Evolutionary conservation across 2,113 vertebrate species (phyloP).

Genomic region (Clarias batrachus): DNA sequence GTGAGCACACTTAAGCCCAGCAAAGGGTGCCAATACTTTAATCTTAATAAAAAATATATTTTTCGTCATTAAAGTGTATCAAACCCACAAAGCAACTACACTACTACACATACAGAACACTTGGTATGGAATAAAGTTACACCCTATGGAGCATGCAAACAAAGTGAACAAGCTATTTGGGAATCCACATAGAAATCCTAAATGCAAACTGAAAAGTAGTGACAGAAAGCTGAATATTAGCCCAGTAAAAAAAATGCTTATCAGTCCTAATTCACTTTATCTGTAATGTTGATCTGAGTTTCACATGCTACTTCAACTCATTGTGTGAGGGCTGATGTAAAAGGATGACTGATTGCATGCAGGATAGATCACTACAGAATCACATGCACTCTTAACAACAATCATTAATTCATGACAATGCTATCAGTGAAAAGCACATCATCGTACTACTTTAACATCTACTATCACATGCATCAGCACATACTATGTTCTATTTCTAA

Average conservation of each 20-base stretch:
- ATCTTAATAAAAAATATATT: not conserved
- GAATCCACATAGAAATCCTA: not conserved
- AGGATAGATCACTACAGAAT: not conserved
- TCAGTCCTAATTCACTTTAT: not conserved
- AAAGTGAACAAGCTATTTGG: not conserved
- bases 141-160: not conserved
- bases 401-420: not conserved
- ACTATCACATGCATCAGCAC: not conserved
- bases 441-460: not conserved
- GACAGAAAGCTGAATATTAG: not conserved
- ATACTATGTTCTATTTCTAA: not conserved
- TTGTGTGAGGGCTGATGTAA: not conserved
- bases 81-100: not conserved
- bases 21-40: not conserved
- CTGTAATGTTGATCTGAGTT: not conserved
- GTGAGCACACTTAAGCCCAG: not conserved
- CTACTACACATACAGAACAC: not conserved
- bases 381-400: not conserved
- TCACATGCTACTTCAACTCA: too few species aligned
- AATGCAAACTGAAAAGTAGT: not conserved
- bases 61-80: not conserved
- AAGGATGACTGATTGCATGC: not conserved
- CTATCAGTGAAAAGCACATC: not conserved
- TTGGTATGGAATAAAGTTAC: not conserved
- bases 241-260: not conserved